Conservation (phyloP, 2,113 vertebrate genomes). For the Rhinogobius similis region DNA sequence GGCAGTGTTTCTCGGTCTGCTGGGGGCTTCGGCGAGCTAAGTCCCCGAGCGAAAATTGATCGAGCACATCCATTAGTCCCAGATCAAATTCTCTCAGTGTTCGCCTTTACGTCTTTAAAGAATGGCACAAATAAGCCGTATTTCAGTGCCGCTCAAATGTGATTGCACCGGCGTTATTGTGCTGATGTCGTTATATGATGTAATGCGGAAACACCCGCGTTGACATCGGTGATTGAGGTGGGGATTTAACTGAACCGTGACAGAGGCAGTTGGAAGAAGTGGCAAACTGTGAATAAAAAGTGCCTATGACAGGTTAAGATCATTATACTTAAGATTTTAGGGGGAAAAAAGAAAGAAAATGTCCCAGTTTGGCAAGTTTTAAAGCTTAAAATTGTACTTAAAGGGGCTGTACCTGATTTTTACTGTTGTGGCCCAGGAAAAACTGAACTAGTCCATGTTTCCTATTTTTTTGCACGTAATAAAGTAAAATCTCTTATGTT, state of each 20-base stretch:
- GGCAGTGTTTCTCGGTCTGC: slow-evolving; percentile 29
- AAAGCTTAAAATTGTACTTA: too few species aligned
- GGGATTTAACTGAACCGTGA: background rate
- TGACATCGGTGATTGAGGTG: slow-evolving; percentile 10
- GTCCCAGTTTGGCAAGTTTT: too few species aligned
- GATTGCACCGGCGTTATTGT: background rate
- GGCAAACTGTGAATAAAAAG: too few species aligned
- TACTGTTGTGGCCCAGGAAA: too few species aligned
- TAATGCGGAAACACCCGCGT: slow-evolving; percentile 8
- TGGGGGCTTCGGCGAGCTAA: slow-evolving; percentile 28
- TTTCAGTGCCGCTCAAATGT: slow-evolving; percentile 6
- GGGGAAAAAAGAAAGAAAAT: too few species aligned
- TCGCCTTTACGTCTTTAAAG: slow-evolving; percentile 24
- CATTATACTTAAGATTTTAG: too few species aligned
- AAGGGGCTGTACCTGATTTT: too few species aligned
- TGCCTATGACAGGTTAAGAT: too few species aligned
- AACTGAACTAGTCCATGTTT: too few species aligned
- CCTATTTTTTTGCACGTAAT: too few species aligned
- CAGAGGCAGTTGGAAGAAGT: background rate
- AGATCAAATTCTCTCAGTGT: slow-evolving; percentile 39
- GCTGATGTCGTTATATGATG: background rate
- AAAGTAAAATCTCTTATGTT: too few species aligned
- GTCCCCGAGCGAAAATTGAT: slow-evolving; percentile 46
- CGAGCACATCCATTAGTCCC: slow-evolving; percentile 34
- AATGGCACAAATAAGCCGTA: slow-evolving; percentile 15